Evolutionary conservation across 1,140 invertebrate species (phyloP).

Genomic region (Drosophila kohkoa): DNA sequence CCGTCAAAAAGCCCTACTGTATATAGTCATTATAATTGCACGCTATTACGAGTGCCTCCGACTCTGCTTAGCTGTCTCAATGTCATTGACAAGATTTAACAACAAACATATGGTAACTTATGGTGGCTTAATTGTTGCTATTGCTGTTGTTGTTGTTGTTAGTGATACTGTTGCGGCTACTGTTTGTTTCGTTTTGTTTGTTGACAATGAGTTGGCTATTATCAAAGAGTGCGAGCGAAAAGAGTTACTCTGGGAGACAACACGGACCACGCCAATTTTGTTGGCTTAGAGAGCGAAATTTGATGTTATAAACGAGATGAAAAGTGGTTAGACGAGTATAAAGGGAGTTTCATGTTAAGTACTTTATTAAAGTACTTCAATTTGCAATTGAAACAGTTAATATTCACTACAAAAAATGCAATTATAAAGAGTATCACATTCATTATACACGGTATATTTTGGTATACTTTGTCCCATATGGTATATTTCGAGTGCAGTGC

Average conservation of each 20-base stretch:
- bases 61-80: conserved; percentile 30
- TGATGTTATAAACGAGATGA: too few species aligned
- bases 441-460: too few species aligned
- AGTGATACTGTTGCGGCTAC: conserved; percentile 44
- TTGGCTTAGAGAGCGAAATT: background rate
- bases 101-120: conserved; percentile 14
- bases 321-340: too few species aligned
- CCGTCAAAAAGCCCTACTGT: conserved; percentile 36
- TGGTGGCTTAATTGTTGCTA: conserved; percentile 27
- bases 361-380: too few species aligned
- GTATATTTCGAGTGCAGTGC: too few species aligned
- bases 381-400: too few species aligned
- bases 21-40: conserved; percentile 69
- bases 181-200: conserved; percentile 39
- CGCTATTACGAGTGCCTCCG: conserved; percentile 54
- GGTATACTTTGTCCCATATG: too few species aligned
- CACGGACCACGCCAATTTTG: background rate
- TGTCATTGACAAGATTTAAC: conserved; percentile 60
- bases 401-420: too few species aligned
- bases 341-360: too few species aligned
- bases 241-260: background rate
- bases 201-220: conserved; percentile 53
- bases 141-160: conserved; percentile 33
- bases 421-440: too few species aligned
- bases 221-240: background rate